A percentile compares a stretch with the other conserved stretches of the same genome.
phyloP scores from a whole-genome alignment of 2,797 vertebrate species.

The Poeciliopsis turneri region DNA sequence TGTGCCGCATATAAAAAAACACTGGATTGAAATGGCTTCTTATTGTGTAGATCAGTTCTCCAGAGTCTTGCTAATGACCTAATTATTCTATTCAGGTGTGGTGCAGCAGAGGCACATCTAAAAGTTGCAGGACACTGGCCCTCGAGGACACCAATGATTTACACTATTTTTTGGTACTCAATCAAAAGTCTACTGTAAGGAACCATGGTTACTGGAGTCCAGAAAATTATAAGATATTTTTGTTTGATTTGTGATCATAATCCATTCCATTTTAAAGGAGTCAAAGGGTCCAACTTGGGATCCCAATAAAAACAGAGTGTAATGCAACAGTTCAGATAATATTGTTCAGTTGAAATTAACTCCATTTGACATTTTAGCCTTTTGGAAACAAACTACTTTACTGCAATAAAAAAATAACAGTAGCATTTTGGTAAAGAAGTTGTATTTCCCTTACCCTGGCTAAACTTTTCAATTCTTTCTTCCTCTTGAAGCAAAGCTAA shows the following conservation, averaged over 20 bases:
- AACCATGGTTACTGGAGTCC: background rate
- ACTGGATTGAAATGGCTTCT: no score
- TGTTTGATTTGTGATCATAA: background rate
- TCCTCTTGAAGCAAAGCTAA: constrained; percentile 90
- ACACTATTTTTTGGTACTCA: background rate
- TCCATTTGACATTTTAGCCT: background rate
- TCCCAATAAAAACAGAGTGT: background rate
- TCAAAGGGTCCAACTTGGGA: background rate
- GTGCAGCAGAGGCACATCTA: no score
- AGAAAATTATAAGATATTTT: background rate
- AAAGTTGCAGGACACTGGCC: no score
- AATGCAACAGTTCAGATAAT: background rate
- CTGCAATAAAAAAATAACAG: background rate
- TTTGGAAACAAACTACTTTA: background rate
- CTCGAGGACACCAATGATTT: background rate
- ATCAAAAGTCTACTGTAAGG: background rate
- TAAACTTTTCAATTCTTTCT: constrained; percentile 11
- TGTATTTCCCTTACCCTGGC: background rate
- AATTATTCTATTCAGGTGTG: no score
- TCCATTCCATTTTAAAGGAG: background rate
- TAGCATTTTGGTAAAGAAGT: background rate
- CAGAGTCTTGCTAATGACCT: no score
- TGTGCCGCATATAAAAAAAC: no score
- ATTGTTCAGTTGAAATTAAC: background rate
- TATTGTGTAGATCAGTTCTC: no score